A percentile compares a stretch with the other conserved stretches of the same genome.
phyloP scores from a whole-genome alignment of 1,140 invertebrate genomes.

The Gonioctena quinquepunctata region DNA sequence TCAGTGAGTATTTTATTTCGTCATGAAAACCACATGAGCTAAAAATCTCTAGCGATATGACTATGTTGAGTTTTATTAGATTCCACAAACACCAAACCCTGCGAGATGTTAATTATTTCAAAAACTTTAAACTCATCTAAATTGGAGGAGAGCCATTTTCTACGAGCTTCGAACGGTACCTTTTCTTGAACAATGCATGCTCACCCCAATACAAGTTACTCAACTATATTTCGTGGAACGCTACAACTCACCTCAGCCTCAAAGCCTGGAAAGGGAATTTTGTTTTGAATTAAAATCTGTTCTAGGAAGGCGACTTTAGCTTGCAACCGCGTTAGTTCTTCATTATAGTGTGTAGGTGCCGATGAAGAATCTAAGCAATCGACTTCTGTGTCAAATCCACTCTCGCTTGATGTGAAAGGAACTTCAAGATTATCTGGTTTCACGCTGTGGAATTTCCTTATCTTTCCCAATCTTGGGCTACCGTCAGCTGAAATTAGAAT shows the following conservation, averaged over 20 bases:
- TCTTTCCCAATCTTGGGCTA: conserved; percentile 62
- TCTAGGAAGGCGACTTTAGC: conserved; percentile 45
- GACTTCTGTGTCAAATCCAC: conserved; percentile 54
- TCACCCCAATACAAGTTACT: neutral
- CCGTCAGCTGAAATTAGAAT: conserved; percentile 47
- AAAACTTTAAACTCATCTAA: too few relatives aligned
- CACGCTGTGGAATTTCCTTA: conserved; percentile 57
- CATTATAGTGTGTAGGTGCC: conserved; percentile 37
- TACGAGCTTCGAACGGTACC: too few relatives aligned
- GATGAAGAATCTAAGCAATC: conserved; percentile 47
- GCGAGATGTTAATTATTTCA: too few relatives aligned
- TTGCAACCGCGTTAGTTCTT: conserved; percentile 41
- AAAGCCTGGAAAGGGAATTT: conserved; percentile 42
- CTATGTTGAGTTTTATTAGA: too few relatives aligned
- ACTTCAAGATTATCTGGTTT: conserved; percentile 46
- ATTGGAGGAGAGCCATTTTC: too few relatives aligned
- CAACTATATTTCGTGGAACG: neutral
- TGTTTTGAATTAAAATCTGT: conserved; percentile 45
- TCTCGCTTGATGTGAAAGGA: conserved; percentile 56
- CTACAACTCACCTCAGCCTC: conserved; percentile 20
- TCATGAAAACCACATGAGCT: too few relatives aligned
- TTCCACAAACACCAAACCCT: too few relatives aligned
- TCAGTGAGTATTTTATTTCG: too few relatives aligned
- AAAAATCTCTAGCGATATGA: too few relatives aligned
- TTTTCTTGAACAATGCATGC: too few relatives aligned